Percentiles rank a stretch among this genome's conserved stretches.
phyloP scores from a whole-genome alignment of 2,797 vertebrate species.

The Clarias laeviceps region DNA sequence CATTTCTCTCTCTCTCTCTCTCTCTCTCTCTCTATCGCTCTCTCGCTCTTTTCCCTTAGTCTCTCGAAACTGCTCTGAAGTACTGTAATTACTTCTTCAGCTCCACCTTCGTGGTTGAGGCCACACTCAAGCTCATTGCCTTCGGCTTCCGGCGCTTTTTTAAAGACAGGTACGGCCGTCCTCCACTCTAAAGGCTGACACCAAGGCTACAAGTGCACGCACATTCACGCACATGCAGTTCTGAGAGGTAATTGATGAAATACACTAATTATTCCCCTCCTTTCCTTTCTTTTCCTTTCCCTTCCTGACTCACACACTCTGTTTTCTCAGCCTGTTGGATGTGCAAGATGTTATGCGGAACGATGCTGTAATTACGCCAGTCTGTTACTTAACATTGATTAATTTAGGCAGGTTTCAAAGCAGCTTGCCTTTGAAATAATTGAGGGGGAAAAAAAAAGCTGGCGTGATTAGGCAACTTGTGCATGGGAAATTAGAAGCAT shows the following conservation, averaged over 20 bases:
- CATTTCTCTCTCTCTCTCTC: slow-evolving; percentile 15
- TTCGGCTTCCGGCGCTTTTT: slow-evolving; percentile 94
- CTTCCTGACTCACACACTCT: slow-evolving; percentile 11
- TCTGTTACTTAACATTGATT: slow-evolving; percentile 35
- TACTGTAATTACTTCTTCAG: slow-evolving; percentile 99
- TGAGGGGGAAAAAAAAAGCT: background rate
- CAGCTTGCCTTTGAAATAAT: slow-evolving; percentile 28
- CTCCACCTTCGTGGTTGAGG: slow-evolving; percentile 92
- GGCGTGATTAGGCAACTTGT: slow-evolving; percentile 3
- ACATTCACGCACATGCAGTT: slow-evolving; percentile 7
- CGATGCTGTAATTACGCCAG: slow-evolving; percentile 28
- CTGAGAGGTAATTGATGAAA: slow-evolving; percentile 26
- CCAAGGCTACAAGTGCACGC: background rate
- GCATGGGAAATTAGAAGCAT: slow-evolving; percentile 2
- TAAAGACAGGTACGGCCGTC: slow-evolving; percentile 84
- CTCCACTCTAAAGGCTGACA: background rate
- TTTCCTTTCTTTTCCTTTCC: no score
- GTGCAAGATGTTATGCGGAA: slow-evolving; percentile 3
- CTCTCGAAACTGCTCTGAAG: slow-evolving; percentile 87
- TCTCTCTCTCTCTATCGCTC: slow-evolving; percentile 15
- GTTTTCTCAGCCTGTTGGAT: slow-evolving; percentile 12
- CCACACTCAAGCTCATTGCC: slow-evolving; percentile 89
- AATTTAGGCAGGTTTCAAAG: slow-evolving; percentile 21
- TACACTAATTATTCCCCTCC: slow-evolving; percentile 36
- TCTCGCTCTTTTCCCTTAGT: slow-evolving; percentile 68